Evolutionary conservation across 1,140 invertebrate species (phyloP), one percentile per base, ranked within the genome.

Genomic region (Portunus trituberculatus): DNA sequence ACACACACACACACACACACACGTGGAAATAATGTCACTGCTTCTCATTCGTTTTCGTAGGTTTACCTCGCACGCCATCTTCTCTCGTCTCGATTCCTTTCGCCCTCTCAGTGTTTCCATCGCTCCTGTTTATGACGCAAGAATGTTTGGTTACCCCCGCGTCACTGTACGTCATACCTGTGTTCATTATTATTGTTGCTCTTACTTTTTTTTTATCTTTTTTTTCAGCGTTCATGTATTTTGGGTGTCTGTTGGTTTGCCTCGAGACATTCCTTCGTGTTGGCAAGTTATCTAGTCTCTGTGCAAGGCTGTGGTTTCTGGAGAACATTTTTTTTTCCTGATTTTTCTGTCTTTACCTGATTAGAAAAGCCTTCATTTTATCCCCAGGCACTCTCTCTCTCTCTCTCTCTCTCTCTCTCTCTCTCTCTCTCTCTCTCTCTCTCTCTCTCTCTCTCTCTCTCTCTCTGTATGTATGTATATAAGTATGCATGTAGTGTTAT

Each of bases 1-100:
- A 12, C 52, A 76, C 67, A 76, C 67, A 76, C 67, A 76, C 67
- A 76, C 67, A 76, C 67, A 76, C 67, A 76, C 67, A 59, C 67
- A 7, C 67, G 6, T 59, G 52, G 52, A 76, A n/a, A 76, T 76
- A n/a, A 76, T 76, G 4, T n/a, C 25, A 25, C 67, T n/a, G 16
- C 67, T 76, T n/a, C 20, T 76, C 67, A 76, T 76, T 76, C 67
- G 20, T 76, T 76, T 20, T 76, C 67, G 67, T 76, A 25, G 67
- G 67, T 76, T 76, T 20, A n/a, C 67, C 67, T 76, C 67, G 67
- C 67, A 76, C 67, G 67, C 20, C 67, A 20, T 76, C 25, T 2
- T 12, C 67, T 76, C 67, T 7, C 6, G 48, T 52, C 52, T 59
- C 52, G 52, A 59, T 59, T 20, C 52, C 16, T 59, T 59, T 59